Conservation (phyloP, 1,140 invertebrate genomes). For the Ooceraea biroi region DNA sequence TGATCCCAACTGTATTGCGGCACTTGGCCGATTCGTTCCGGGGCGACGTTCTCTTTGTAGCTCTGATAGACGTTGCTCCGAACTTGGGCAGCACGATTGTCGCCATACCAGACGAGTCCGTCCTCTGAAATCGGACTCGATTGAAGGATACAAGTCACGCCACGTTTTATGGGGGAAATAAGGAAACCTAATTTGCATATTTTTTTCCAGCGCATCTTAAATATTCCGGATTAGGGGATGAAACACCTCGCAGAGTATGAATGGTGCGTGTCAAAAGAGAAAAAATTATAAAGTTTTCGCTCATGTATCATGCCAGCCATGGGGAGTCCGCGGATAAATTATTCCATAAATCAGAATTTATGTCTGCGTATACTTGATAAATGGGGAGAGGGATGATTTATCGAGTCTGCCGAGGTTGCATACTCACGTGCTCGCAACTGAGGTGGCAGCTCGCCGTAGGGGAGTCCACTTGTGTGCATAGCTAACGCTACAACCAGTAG, state of each 20-base stretch:
- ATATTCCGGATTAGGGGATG: too few species aligned
- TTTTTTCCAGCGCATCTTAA: too few species aligned
- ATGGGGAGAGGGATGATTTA: too few species aligned
- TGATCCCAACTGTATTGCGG: conserved; percentile 30
- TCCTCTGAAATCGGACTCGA: conserved; percentile 6
- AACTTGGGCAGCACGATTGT: not conserved
- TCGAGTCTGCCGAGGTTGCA: not conserved
- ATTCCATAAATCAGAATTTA: too few species aligned
- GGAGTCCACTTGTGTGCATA: conserved; percentile 49
- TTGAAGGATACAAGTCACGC: not conserved
- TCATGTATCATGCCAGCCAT: too few species aligned
- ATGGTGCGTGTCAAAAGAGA: too few species aligned
- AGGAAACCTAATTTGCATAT: not conserved
- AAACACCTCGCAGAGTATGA: too few species aligned
- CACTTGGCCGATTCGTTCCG: conserved; percentile 15
- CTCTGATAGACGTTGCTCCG: not conserved
- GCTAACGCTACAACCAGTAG: conserved; percentile 55
- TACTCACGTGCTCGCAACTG: conserved; percentile 50
- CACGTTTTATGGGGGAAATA: not conserved
- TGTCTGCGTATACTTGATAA: too few species aligned
- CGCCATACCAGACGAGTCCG: conserved; percentile 12
- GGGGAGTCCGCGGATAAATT: too few species aligned
- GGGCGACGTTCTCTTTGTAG: conserved; percentile 19
- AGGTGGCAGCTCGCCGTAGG: conserved; percentile 33
- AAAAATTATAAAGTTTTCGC: too few species aligned